Evolutionary conservation across 2,888 invertebrate genomes (phyloP).

Genomic region (Caenorhabditis virilis): DNA sequence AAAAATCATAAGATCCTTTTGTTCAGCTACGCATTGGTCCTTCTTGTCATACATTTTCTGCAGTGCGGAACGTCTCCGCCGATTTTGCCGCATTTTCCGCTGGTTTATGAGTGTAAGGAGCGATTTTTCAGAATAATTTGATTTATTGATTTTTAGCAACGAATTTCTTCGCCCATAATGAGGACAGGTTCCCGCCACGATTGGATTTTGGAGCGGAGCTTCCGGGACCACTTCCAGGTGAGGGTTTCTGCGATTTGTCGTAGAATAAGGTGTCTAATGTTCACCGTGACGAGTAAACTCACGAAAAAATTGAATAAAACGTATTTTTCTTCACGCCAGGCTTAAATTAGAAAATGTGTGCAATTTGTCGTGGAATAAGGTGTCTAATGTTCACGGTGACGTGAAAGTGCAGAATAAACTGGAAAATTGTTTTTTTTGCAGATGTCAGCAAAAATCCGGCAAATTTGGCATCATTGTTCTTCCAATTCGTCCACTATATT

Average conservation of each 20-base stretch:
- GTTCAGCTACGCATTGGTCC: conserved; percentile 62
- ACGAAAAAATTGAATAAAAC: not conserved
- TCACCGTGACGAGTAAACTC: too few species aligned
- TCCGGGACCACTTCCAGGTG: conserved; percentile 22
- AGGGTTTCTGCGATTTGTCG: not conserved
- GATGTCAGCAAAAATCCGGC: conserved; percentile 38
- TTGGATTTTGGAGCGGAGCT: conserved; percentile 36
- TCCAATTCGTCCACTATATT: conserved; percentile 64
- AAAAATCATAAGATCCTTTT: not conserved
- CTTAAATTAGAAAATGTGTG: not conserved
- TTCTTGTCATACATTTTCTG: conserved; percentile 65
- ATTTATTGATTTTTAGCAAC: conserved; percentile 2
- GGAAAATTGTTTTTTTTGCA: conserved; percentile 6
- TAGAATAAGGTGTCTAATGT: not conserved
- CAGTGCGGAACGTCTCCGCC: conserved; percentile 61
- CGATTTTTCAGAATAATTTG: not conserved
- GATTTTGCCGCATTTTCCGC: conserved; percentile 63
- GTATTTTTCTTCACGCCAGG: too few species aligned
- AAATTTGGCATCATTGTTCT: conserved; percentile 52
- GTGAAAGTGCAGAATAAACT: not conserved
- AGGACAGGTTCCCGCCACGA: conserved; percentile 15
- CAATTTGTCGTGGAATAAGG: not conserved
- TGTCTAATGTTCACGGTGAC: not conserved
- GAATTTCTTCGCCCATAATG: conserved; percentile 28
- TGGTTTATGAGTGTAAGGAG: conserved; percentile 24